These are phyloP conservation scores for Sinocyclocheilus grahami DNA, from an alignment of 2,113 vertebrate genomes.

Conservation along the genomic window DNA sequence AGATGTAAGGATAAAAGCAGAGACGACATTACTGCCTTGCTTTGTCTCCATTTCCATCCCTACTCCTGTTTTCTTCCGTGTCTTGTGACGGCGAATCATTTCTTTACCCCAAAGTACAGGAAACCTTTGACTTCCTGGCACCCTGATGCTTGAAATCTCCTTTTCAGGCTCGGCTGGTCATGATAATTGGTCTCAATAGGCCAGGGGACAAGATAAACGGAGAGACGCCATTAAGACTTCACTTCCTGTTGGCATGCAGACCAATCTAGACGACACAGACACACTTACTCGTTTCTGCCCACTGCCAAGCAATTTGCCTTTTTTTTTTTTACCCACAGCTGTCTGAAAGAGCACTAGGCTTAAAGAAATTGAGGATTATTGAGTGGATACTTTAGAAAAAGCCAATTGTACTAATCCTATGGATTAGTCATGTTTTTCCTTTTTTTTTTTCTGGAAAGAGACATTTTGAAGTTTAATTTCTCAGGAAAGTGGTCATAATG, in stretches of 20 bases:
- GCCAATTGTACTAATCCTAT: constrained; percentile 77
- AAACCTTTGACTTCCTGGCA: constrained; percentile 61
- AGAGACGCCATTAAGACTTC: constrained; percentile 56
- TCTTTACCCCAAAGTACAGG: constrained; percentile 53
- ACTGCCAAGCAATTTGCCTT: constrained; percentile 68
- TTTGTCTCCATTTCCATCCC: not conserved
- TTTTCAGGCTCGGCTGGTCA: constrained; percentile 69
- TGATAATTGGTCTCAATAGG: constrained; percentile 70
- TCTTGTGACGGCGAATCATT: constrained; percentile 61
- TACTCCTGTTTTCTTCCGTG: constrained; percentile 45
- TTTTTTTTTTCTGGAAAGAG: constrained; percentile 56
- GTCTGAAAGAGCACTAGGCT: constrained; percentile 70
- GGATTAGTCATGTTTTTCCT: constrained; percentile 69
- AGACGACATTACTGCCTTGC: not conserved
- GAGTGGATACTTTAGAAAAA: constrained; percentile 68
- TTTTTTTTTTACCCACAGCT: constrained; percentile 65
- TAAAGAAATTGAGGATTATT: constrained; percentile 69
- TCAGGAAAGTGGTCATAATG: constrained; percentile 61
- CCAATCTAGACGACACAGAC: constrained; percentile 45
- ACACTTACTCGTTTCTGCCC: constrained; percentile 34
- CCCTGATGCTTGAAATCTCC: constrained; percentile 72
- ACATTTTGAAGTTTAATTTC: constrained; percentile 68
- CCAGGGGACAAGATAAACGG: constrained; percentile 63
- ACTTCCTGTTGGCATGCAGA: constrained; percentile 54
- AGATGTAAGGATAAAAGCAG: not conserved